Percentiles rank a stretch among this genome's conserved stretches.
phyloP scores from a whole-genome alignment of 2,113 vertebrate genomes.

The Smithornis capensis region DNA sequence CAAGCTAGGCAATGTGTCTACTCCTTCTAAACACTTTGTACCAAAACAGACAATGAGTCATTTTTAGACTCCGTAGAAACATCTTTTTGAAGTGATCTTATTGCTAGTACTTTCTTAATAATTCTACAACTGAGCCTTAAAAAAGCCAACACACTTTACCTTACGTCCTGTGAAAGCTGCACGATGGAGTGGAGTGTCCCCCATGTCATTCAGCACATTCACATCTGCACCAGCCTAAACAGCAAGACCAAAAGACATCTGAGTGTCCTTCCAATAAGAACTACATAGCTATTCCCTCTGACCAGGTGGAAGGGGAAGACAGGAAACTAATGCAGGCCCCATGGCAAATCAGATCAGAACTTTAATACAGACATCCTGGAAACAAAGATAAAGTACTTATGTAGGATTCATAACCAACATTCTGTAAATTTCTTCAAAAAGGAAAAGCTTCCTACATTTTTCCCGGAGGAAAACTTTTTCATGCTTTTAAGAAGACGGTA shows the following conservation, averaged over 20 bases:
- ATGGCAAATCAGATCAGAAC: not conserved
- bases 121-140: not conserved
- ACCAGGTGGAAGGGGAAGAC: not conserved
- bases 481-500: not conserved
- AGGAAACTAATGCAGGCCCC: not conserved
- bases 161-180: slow-evolving; percentile 86
- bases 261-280: not conserved
- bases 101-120: not conserved
- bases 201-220: slow-evolving; percentile 85
- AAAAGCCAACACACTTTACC: slow-evolving; percentile 65
- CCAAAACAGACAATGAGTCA: not conserved
- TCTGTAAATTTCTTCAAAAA: not conserved
- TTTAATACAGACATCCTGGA: not conserved
- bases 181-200: slow-evolving; percentile 90
- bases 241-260: slow-evolving; percentile 12
- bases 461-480: not conserved
- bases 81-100: not conserved
- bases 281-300: not conserved
- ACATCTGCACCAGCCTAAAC: slow-evolving; percentile 86
- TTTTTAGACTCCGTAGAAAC: not conserved
- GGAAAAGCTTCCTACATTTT: not conserved
- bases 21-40: not conserved
- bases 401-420: not conserved
- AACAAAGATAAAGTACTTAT: not conserved
- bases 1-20: not conserved